Evolutionary conservation across 2,888 invertebrate species (phyloP), one percentile per base, ranked within the genome.

Genomic region (Caradrina kadenii): DNA sequence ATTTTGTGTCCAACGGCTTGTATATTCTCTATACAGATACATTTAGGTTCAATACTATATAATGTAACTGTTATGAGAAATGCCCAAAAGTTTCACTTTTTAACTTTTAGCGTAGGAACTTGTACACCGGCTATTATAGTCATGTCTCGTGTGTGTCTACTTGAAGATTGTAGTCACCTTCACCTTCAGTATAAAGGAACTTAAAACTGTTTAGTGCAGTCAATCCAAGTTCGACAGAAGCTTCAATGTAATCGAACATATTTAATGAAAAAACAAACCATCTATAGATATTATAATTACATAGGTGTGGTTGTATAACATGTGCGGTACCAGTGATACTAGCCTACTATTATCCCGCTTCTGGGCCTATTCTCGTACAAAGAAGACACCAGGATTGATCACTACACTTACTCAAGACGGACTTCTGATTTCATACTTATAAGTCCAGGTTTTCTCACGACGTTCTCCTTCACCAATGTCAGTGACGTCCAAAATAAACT

Each of bases 1-100:
- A 26, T 79, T 64, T 52, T 48, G 19, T 52, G 42, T 66, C 67
- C 53, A 54, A 45, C 49, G 39, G 21, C 67, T 56, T 54, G 17
- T 76, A 45, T 59, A 49, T 35, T 21, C 15, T 52, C 13, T 45
- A 15, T 45, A 68, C 10, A 49, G 35, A n/a, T 49, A 42, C n/a
- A 48, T 52, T 26, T 17, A 11, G 11, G 10, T 48, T 19, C 22
- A 21, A 19, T 52, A 15, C 5, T 8, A 52, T 3, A 26, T 26
- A n/a, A 31, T 35, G 17, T 19, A 11, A 5, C 1, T 42, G 21
- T 11, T 17, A 31, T 19, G 8, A 70, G 8, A 50, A 39, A 1
- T 56, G 26, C 17, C 3, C 19, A 11, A 69, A 56, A 42, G 6
- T 21, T 15, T 45, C 1, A 17, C 10, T 42, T 13, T 19, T 17